Evolutionary conservation across 2,888 invertebrate species (phyloP), one percentile per base, ranked within the genome.

Genomic region (Galerucella pusilla): DNA sequence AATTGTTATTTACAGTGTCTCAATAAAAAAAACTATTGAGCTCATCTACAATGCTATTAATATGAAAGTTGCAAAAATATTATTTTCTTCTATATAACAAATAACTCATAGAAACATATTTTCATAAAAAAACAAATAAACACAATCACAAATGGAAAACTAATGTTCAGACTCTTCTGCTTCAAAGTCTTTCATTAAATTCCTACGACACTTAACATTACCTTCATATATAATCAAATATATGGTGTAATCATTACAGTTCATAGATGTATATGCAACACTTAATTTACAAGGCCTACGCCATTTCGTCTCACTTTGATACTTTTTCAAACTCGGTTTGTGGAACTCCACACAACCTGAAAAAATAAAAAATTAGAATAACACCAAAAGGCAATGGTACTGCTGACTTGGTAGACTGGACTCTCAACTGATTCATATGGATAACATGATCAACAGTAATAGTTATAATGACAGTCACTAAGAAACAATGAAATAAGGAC

Each of bases 191-290:
- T 84, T 85, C 80, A 91, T 83, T 66, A 92, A 86, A 85, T 91
- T 92, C 79, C 91, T 87, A 67, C 90, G 86, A 80, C 92, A 92
- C 80, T 90, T 91, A 80, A 89, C 90, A 78, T 91, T 91, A 82
- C 90, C 91, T 73, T 90, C 90, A 81, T 93, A 93, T 74, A 90
- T 88, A 78, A 93, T 89, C 75, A 89, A 87, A 88, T 91, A 91
- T 81, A 93, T 90, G 7, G 90, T 89, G 80, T 90, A 91, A 81
- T 91, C 90, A 25, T 90, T 90, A 73, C 88, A 82, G 83, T 90
- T 89, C 11, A 88, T 89, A 73, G 90, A 89, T 76, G 89, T 88
- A 85, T 92, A 93, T 45, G 91, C 91, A 16, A 92, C 89, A 85
- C 91, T 91, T 68, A 92, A 85, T 83, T 91, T 92, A 83, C 91